Evolutionary conservation across 2,888 invertebrate species (phyloP).

Genomic region (Tachina fera): DNA sequence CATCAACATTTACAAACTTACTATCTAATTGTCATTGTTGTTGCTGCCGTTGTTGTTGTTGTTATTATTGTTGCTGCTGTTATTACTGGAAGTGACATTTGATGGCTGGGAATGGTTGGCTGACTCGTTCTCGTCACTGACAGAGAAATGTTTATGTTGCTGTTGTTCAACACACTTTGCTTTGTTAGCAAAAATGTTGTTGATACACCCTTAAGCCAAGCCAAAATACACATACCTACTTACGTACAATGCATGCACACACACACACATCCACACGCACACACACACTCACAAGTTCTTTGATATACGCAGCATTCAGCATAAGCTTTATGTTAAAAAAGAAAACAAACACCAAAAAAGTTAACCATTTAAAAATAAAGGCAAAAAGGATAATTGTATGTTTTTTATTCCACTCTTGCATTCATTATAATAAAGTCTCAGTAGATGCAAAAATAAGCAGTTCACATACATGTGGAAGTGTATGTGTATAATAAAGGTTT

Average conservation of each 20-base stretch:
- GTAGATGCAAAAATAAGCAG: neutral
- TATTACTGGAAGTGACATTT: neutral
- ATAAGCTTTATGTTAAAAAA: conserved; percentile 1
- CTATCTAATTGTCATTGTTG: conserved; percentile 25
- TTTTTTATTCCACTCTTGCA: conserved; percentile 5
- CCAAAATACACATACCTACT: conserved; percentile 4
- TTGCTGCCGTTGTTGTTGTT: neutral
- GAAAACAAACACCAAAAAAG: conserved; percentile 4
- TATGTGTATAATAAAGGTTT: neutral
- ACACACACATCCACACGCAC: neutral
- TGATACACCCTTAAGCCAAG: conserved; percentile 46
- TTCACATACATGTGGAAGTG: neutral
- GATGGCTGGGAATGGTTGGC: neutral
- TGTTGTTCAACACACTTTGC: conserved; percentile 7
- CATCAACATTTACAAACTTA: conserved; percentile 21
- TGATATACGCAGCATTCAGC: conserved; percentile 10
- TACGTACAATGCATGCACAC: neutral
- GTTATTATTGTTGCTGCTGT: neutral
- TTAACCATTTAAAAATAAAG: conserved; percentile 28
- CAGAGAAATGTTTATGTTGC: neutral
- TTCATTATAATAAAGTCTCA: conserved; percentile 28
- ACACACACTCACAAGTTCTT: conserved; percentile 16
- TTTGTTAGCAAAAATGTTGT: conserved; percentile 29
- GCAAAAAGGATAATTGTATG: conserved; percentile 24
- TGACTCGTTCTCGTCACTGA: neutral